Base-by-base conservation (phyloP, 2,113 vertebrate species). In the Psilopogon haemacephalus region DNA sequence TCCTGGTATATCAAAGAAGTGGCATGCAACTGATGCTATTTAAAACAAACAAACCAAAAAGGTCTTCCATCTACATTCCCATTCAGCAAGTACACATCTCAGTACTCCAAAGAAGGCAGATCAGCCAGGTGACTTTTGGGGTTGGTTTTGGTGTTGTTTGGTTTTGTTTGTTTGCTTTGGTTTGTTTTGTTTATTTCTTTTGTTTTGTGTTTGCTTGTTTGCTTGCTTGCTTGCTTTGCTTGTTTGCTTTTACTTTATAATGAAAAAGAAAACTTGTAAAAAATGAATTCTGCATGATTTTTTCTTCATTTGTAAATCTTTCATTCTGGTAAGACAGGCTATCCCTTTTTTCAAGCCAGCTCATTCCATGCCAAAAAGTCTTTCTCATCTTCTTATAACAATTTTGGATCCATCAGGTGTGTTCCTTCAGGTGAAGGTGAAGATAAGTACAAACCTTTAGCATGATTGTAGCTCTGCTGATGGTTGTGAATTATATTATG, bases 401-500 rank as follows among this genome's bases (percentile, higher is more conserved):
- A 23, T 28, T 72, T 79, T 60, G 71, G 37, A 42, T 17, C 52
- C 58, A 37, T 15, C 14, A 71, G 16, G 32, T 78, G 60, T 30
- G 37, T 87, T 75, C 19, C 27, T 4, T 69, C 28, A 15, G 12
- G 15, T 0, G 1, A 5, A 4, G 30, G 7, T 54, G 55, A 33
- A 38, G 30, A 38, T 23, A 73, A 35, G 15, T 13, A 30, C 35
- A 80, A 58, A 65, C 14, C 9, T 67, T 74, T 37, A n/a, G 11
- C 37, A 32, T 15, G 18, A 15, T 5, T 26, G 4, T 28, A 5
- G 7, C 18, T 54, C 60, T 77, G 50, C 40, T 48, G 40, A 12
- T n/a, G 48, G 2, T 27, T 4, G 0, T 65, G 30, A 38, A 21
- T 37, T 40, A 30, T 1, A 6, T 32, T 20, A 16, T 1, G 3